These are phyloP conservation scores for Austrolebias charrua DNA, from an alignment of 2,797 vertebrate species.

Conservation along the genomic window DNA sequence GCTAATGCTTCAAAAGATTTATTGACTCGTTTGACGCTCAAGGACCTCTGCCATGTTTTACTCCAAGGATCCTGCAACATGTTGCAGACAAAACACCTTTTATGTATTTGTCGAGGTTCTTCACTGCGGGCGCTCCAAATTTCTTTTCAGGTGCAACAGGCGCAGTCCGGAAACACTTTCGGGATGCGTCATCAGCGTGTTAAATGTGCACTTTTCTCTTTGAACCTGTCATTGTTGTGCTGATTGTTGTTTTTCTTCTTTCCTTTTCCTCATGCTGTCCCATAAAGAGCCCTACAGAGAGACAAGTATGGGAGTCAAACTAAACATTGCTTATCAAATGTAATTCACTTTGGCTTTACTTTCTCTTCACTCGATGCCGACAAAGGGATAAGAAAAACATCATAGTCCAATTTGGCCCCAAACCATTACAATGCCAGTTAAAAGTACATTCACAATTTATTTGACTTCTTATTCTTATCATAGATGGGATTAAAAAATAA, in stretches of 20 bases:
- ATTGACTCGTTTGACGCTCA: conserved; percentile 30
- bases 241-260: conserved; percentile 91
- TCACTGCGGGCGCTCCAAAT: conserved; percentile 8
- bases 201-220: conserved; percentile 87
- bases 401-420: conserved; percentile 45
- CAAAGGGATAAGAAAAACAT: conserved; percentile 52
- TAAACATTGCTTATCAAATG: conserved; percentile 99
- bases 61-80: conserved; percentile 12
- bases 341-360: conserved; percentile 99
- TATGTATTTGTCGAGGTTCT: conserved; percentile 21
- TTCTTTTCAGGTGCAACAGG: too few relatives aligned
- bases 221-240: conserved; percentile 91
- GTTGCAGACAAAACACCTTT: conserved; percentile 8
- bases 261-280: conserved; percentile 98
- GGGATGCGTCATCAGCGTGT: conserved; percentile 58
- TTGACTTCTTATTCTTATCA: too few relatives aligned
- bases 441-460: too few relatives aligned
- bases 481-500: neutral
- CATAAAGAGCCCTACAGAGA: conserved; percentile 99
- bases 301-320: conserved; percentile 99
- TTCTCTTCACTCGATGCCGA: conserved; percentile 84
- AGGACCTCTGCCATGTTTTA: conserved; percentile 26
- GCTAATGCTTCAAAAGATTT: conserved; percentile 57
- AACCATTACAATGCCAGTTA: too few relatives aligned
- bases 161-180: conserved; percentile 31